Conservation (phyloP, 1,140 invertebrate species). For the Macrosteles quadrilineatus region DNA sequence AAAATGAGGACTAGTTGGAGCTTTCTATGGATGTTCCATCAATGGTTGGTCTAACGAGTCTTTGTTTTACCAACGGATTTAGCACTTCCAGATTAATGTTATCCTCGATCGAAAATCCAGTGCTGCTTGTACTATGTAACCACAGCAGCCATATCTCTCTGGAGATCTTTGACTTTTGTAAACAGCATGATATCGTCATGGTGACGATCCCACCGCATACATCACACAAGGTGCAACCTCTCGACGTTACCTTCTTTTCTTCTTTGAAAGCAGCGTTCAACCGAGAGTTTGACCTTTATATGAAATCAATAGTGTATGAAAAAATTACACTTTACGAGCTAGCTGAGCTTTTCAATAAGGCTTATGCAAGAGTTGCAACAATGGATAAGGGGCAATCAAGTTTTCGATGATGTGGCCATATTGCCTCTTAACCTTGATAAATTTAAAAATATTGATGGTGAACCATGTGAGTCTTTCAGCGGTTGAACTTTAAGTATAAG, state of each 20-base stretch:
- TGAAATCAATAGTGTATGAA: not conserved
- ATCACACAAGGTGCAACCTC: slow-evolving; percentile 48
- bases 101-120: slow-evolving; percentile 39
- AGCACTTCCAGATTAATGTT: slow-evolving; percentile 46
- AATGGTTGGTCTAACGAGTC: slow-evolving; percentile 47
- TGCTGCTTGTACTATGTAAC: slow-evolving; percentile 45
- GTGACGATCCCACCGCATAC: slow-evolving; percentile 48
- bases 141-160: slow-evolving; percentile 45
- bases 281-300: slow-evolving; percentile 42
- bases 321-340: slow-evolving; percentile 9
- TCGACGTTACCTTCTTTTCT: slow-evolving; percentile 34
- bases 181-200: slow-evolving; percentile 42
- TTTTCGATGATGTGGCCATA: slow-evolving; percentile 44
- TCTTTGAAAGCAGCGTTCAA: slow-evolving; percentile 44
- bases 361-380: not conserved
- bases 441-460: slow-evolving; percentile 22
- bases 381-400: slow-evolving; percentile 33
- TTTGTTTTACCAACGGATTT: slow-evolving; percentile 46
- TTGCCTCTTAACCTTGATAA: slow-evolving; percentile 37
- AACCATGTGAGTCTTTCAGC: too few relatives aligned
- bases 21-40: slow-evolving; percentile 43
- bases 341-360: not conserved
- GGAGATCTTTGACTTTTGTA: slow-evolving; percentile 44
- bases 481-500: too few relatives aligned
- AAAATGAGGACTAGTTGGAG: slow-evolving; percentile 43